A percentile compares a stretch with the other conserved stretches of the same genome.
These are phyloP conservation scores for Scolopax mira DNA, from an alignment of 2,113 vertebrate species.

Conservation along the genomic window DNA sequence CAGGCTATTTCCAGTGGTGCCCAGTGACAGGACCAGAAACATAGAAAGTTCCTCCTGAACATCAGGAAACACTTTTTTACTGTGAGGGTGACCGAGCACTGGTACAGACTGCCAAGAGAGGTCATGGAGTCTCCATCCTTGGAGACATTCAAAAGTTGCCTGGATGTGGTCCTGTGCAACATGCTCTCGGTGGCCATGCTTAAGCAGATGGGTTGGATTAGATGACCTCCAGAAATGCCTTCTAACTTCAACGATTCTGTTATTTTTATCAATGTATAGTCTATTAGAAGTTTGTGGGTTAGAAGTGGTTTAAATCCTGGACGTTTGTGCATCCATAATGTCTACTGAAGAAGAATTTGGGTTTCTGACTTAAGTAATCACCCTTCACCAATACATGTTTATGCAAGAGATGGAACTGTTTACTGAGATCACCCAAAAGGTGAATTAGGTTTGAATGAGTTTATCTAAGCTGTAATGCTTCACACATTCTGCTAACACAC, in stretches of 20 bases:
- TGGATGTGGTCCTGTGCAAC: neutral
- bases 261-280: neutral
- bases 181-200: neutral
- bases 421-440: neutral
- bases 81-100: neutral
- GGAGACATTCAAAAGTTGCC: neutral
- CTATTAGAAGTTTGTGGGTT: neutral
- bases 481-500: neutral
- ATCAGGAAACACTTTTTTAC: neutral
- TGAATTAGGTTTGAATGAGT: conserved; percentile 17
- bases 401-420: neutral
- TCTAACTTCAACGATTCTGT: neutral
- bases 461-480: neutral
- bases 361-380: neutral
- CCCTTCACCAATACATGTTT: neutral
- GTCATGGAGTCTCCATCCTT: neutral
- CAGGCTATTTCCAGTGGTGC: neutral
- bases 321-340: neutral
- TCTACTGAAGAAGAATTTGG: neutral
- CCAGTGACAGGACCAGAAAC: neutral
- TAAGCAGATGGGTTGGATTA: neutral
- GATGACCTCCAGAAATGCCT: neutral
- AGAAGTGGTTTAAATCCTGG: neutral
- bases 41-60: neutral
- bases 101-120: neutral